phyloP scores from a whole-genome alignment of 2,113 vertebrate species.

The Scolopax mira region DNA sequence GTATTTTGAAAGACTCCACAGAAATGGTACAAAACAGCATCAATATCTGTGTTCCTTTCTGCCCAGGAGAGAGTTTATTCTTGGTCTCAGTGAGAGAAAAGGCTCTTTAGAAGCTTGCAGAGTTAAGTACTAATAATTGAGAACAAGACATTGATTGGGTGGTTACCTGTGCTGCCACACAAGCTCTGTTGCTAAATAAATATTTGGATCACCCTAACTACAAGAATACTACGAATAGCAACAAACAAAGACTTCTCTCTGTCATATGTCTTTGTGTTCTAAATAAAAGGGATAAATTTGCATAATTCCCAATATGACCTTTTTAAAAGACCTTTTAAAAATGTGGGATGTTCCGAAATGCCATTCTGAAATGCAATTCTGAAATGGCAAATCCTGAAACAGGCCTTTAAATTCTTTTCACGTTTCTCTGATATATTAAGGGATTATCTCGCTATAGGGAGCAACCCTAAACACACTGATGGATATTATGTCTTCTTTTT shows the following conservation, averaged over 20 bases:
- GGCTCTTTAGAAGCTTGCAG: background rate
- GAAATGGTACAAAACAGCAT: background rate
- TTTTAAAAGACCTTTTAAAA: constrained; percentile 22
- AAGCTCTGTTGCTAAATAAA: background rate
- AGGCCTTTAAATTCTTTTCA: background rate
- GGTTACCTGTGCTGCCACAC: background rate
- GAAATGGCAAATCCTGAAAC: background rate
- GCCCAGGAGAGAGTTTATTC: background rate
- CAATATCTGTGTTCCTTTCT: background rate
- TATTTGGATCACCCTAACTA: background rate
- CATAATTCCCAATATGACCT: background rate
- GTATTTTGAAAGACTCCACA: background rate
- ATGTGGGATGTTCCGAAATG: background rate
- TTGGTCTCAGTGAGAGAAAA: background rate
- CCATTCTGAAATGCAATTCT: too few species aligned
- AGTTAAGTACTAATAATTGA: background rate
- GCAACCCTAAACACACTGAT: background rate
- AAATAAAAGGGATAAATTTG: background rate
- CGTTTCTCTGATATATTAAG: background rate
- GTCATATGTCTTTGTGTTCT: background rate
- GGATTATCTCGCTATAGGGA: background rate
- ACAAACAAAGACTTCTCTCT: background rate
- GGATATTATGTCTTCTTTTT: background rate
- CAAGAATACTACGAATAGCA: background rate
- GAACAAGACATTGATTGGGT: background rate